phyloP scores from a whole-genome alignment of 2,888 invertebrate genomes.

The Luffia ferchaultella region DNA sequence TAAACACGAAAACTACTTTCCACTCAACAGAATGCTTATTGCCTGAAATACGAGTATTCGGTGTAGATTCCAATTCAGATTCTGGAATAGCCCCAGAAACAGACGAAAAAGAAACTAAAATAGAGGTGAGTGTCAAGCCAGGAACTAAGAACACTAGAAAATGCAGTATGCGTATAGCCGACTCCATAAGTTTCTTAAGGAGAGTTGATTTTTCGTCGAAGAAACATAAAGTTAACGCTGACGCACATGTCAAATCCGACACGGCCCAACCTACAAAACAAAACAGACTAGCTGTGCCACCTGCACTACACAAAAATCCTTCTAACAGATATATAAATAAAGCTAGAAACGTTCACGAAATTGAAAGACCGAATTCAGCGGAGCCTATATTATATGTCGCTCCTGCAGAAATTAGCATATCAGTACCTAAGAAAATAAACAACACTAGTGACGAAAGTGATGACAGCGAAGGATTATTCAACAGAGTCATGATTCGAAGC shows the following conservation, averaged over 20 bases:
- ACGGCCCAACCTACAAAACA: slow-evolving; percentile 53
- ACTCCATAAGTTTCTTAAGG: slow-evolving; percentile 52
- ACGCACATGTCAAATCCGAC: slow-evolving; percentile 17
- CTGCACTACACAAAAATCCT: slow-evolving; percentile 27
- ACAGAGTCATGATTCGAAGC: slow-evolving; percentile 54
- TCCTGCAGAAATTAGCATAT: slow-evolving; percentile 31
- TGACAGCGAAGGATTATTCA: slow-evolving; percentile 57
- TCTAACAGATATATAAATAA: slow-evolving; percentile 34
- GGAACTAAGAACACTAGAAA: slow-evolving; percentile 27
- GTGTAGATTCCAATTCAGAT: slow-evolving; percentile 53
- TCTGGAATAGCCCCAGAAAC: slow-evolving; percentile 52
- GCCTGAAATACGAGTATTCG: slow-evolving; percentile 37
- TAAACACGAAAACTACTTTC: slow-evolving; percentile 35
- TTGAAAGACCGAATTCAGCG: slow-evolving; percentile 31
- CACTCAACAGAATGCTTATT: slow-evolving; percentile 24
- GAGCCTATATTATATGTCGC: slow-evolving; percentile 40
- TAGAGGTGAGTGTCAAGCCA: slow-evolving; percentile 11
- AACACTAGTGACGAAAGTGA: slow-evolving; percentile 60
- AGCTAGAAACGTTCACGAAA: slow-evolving; percentile 44
- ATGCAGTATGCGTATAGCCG: slow-evolving; percentile 50
- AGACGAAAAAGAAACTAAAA: slow-evolving; percentile 40
- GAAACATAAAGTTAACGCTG: slow-evolving; percentile 50
- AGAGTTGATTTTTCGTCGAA: slow-evolving; percentile 58
- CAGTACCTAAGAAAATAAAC: slow-evolving; percentile 39
- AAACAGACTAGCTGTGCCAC: slow-evolving; percentile 40